Base-by-base conservation (phyloP, 2,797 vertebrate genomes). In the Chelon labrosus region DNA sequence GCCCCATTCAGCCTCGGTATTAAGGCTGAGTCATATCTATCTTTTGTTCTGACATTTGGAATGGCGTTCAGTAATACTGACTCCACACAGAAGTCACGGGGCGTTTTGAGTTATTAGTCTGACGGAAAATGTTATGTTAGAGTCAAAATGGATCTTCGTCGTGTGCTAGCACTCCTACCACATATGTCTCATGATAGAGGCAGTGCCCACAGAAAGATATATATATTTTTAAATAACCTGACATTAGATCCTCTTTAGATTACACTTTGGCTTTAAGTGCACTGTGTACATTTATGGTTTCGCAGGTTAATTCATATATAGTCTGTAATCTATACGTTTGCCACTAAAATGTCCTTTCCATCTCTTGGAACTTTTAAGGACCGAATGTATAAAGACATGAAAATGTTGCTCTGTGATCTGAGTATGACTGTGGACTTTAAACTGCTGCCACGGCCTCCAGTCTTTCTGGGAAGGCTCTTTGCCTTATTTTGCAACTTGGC, bases 1-100 rank as follows among this genome's bases (percentile, higher is more conserved):
- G 77, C 87, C 78, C 83, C 72, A 80, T 84, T 81, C 81, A 85
- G 77, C 74, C 72, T 77, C 13, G 46, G 63, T 82, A 64, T 83
- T 73, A 75, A 55, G 41, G 75, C 81, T 89, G 84, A 90, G 77
- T 90, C 85, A 89, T 80, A 82, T 87, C 85, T 75, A 66, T 80
- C 78, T 79, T 82, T 86, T 86, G 75, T 86, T 82, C 76, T 78
- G 65, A 77, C 80, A 72, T 85, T 82, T 85, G 57, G 75, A 83
- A 77, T 57, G 69, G 56, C 75, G 59, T 80, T 83, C 76, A 56
- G 67, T 44, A 57, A 77, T 57, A 82, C 59, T 63, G 53, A 82
- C 65, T 82, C 55, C 47, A 50, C 69, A 19, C 42, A 76, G 69
- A 72, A 67, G 75, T 76, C 80, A 82, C 41, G 0, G 42, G 66